These are phyloP conservation scores for Euphydryas editha DNA, from an alignment of 2,888 invertebrate species.

Conservation along the genomic window DNA sequence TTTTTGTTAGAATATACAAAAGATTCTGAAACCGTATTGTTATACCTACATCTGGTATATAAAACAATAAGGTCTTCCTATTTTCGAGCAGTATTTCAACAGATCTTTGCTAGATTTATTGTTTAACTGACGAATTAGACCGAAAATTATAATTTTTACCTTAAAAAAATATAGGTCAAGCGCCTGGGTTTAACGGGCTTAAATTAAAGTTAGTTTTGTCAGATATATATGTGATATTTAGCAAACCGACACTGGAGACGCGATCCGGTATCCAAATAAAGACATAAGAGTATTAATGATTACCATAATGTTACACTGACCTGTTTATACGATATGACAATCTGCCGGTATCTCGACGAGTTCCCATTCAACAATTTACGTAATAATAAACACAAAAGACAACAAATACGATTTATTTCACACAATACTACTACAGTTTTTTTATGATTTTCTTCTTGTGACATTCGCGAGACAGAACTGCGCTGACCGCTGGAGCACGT, in stretches of 20 bases:
- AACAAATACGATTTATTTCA: conserved; percentile 69
- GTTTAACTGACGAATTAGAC: not conserved
- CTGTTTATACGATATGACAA: conserved; percentile 58
- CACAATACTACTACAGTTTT: conserved; percentile 70
- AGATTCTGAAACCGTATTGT: not conserved
- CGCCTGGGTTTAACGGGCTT: conserved; percentile 23
- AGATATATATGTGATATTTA: conserved; percentile 43
- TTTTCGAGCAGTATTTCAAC: not conserved
- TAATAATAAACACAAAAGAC: conserved; percentile 60
- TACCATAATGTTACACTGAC: conserved; percentile 62
- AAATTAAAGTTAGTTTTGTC: conserved; percentile 41
- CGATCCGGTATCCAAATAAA: conserved; percentile 74
- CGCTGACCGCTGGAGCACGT: conserved; percentile 50
- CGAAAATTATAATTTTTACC: not conserved
- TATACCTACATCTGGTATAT: not conserved
- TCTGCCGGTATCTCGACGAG: conserved; percentile 50
- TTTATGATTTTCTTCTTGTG: conserved; percentile 66
- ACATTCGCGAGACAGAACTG: conserved; percentile 64
- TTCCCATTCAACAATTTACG: conserved; percentile 64
- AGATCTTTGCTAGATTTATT: not conserved
- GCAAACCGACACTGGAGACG: conserved; percentile 65
- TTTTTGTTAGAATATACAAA: not conserved
- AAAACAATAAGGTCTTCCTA: not conserved
- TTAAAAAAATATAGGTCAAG: not conserved
- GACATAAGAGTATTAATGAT: conserved; percentile 61